Base-by-base conservation (phyloP, 2,113 vertebrate genomes). In the Hiodon tergisus region DNA sequence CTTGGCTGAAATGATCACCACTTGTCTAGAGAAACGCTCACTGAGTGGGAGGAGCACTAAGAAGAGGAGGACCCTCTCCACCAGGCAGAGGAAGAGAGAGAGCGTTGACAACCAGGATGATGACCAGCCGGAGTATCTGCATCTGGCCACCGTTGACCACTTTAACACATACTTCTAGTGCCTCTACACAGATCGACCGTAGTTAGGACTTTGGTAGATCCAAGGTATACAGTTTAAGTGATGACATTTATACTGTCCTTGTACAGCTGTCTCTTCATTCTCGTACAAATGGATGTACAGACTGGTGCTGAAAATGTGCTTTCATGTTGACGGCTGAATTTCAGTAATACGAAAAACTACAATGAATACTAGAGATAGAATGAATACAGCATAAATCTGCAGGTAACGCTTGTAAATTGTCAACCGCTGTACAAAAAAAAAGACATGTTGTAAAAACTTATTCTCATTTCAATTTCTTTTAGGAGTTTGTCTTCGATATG, bases 1-100 rank as follows among this genome's bases (percentile, higher is more conserved):
- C 71, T 90, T 99, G 84, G 92, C 95, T 0, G 90, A 98, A 75
- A 95, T 96, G 95, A 96, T 99, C 47, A 86, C 88, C 54, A 89
- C 76, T 53, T 91, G 86, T 59, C 85, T 98, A 77, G 85, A 92
- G 85, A 93, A 91, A 67, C 89, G 92, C n/a, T 87, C 91, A 57
- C 83, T 76, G 0, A 80, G 86, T 4, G 85, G 80, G 0, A 83
- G 85, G 4, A 47, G 71, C 60, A 78, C 86, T 51, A 85, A 87
- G 69, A 85, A 69, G 9, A 85, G n/a, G 53, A 89, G 89, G 77
- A 92, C 91, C 2, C 78, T 92, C 46, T 91, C 88, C 76, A 86
- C 90, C 62, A 79, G 82, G 0, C 77, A 77, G 16, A 74, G 83
- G 16, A 81, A 88, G 61, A 85, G 80, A 7, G 53, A 10, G 17